phyloP scores from a whole-genome alignment of 2,113 vertebrate genomes.

The Cichladusa arquata region DNA sequence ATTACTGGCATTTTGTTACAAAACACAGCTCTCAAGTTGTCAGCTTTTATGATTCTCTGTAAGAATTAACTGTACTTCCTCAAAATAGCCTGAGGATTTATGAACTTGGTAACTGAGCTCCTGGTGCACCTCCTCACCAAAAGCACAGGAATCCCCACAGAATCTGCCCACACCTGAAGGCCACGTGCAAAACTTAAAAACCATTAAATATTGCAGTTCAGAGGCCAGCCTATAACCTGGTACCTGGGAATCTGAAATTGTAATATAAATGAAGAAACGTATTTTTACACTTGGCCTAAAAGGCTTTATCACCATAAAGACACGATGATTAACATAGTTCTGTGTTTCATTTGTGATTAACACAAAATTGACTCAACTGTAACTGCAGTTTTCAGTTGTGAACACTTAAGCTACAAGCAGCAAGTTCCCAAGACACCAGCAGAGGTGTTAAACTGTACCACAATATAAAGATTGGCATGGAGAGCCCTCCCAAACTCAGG shows the following conservation, averaged over 20 bases:
- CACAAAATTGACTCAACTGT: rapidly evolving
- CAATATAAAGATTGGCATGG: rapidly evolving
- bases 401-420: not conserved
- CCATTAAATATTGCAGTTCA: not conserved
- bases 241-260: not conserved
- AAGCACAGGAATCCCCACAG: not conserved
- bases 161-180: not conserved
- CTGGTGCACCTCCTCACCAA: not conserved
- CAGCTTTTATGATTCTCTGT: not conserved
- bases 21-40: not conserved
- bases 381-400: not conserved
- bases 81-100: not conserved
- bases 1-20: not conserved
- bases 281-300: not conserved
- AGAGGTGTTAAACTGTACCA: not conserved
- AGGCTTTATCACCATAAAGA: not conserved
- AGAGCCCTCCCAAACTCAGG: not conserved
- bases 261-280: not conserved
- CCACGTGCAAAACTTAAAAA: not conserved
- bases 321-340: not conserved
- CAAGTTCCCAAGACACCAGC: not conserved
- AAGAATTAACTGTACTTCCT: not conserved
- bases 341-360: not conserved
- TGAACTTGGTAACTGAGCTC: not conserved
- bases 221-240: not conserved